Base-by-base conservation (phyloP, 2,113 vertebrate genomes). In the Haemorhous mexicanus region DNA sequence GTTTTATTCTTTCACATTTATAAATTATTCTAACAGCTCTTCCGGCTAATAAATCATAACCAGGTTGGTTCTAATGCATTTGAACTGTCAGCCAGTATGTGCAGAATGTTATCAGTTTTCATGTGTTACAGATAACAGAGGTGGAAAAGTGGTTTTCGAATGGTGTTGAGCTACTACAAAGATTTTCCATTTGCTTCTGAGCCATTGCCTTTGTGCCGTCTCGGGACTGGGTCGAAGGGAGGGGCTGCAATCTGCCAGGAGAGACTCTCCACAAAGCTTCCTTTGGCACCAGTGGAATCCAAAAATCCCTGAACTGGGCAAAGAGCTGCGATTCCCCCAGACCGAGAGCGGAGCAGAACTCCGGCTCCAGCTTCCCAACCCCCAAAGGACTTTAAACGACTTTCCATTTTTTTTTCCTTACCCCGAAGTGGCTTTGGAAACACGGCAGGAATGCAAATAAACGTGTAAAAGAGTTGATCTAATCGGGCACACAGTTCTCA, bases 71-170 rank as follows among this genome's bases (percentile, higher is more conserved):
- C 85, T 86, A 94, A 84, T 27, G 47, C 58, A 24, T 95, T 90
- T 74, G 68, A 92, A 78, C 80, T 75, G 11, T 56, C 85, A 84
- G 93, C 76, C 83, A 72, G 64, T 53, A 37, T 79, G 88, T 28
- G 69, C 84, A 95, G 90, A 96, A 84, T 66, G 94, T 96, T 96
- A 96, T 93, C 94, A 20, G 61, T 68, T 93, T 90, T 78, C 70
- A 10, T 1, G 55, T 68, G 41, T 28, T 93, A 7, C 80, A 84
- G 94, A 94, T 96, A 95, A 56, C 32, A 7, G 80, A 89, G 72
- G 61, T 82, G 53, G 88, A 94, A 95, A 93, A 75, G 80, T 90
- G 76, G 3, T 46, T 96, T 94, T 84, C 49, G 74, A 90, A 87
- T 26, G 58, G 52, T 56, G 86, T 87, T 50, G 77, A 94, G 90